These are phyloP conservation scores for Mercenaria mercenaria DNA, from an alignment of 1,140 invertebrate species.

Conservation along the genomic window DNA sequence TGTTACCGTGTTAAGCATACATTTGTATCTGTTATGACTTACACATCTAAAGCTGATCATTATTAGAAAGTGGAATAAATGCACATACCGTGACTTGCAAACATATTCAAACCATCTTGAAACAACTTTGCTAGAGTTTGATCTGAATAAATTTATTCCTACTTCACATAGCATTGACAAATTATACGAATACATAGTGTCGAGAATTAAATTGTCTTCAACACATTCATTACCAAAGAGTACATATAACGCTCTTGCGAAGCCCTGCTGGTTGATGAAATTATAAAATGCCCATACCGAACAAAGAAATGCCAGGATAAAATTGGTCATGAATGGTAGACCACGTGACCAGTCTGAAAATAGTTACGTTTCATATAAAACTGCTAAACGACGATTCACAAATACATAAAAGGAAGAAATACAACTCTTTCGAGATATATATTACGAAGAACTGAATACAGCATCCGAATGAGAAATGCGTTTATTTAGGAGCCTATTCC, in stretches of 20 bases:
- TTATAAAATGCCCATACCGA: background rate
- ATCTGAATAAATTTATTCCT: background rate
- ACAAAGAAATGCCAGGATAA: background rate
- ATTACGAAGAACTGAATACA: background rate
- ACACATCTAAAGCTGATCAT: background rate
- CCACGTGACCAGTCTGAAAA: background rate
- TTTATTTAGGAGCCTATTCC: background rate
- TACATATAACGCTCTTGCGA: background rate
- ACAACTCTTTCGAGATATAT: background rate
- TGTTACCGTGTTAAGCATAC: background rate
- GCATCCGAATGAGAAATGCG: background rate
- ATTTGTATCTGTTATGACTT: background rate
- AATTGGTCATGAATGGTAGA: background rate
- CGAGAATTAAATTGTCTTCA: background rate
- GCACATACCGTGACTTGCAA: no score
- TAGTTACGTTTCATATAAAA: background rate
- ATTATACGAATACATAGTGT: background rate
- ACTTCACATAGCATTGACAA: background rate
- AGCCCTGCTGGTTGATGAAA: background rate
- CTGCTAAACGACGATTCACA: background rate
- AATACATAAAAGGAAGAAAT: background rate
- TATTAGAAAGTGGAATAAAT: no score
- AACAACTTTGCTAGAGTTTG: background rate
- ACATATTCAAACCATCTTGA: background rate
- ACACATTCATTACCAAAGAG: background rate